Evolutionary conservation across 2,888 invertebrate genomes (phyloP).

Genomic region (Drosophila koepferae): DNA sequence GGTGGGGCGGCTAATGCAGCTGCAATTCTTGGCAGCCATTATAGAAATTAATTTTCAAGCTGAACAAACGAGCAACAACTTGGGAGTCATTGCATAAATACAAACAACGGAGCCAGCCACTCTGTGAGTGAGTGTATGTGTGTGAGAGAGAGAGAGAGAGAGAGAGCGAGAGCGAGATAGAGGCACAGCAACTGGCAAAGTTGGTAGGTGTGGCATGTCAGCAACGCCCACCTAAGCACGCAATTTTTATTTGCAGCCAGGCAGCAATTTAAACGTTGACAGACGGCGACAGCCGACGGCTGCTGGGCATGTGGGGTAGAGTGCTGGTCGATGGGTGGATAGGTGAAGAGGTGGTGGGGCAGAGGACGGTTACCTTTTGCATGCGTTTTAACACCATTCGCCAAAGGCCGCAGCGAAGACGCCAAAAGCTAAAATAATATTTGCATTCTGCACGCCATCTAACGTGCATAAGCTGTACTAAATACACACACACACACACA

Average conservation of each 20-base stretch:
- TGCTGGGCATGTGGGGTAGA: slow-evolving; percentile 45
- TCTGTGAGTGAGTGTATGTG: neutral
- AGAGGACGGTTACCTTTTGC: slow-evolving; percentile 46
- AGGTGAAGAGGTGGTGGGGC: neutral
- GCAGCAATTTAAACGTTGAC: slow-evolving; percentile 78
- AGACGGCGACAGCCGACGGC: slow-evolving; percentile 66
- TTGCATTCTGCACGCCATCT: slow-evolving; percentile 81
- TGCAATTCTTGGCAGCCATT: slow-evolving; percentile 79
- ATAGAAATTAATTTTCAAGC: slow-evolving; percentile 80
- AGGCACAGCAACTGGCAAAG: slow-evolving; percentile 26
- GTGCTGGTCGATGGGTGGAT: neutral
- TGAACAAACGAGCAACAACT: slow-evolving; percentile 81
- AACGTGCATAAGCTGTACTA: slow-evolving; percentile 68
- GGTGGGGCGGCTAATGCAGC: slow-evolving; percentile 56
- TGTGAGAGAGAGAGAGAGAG: slow-evolving; percentile 2
- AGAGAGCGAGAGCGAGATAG: slow-evolving; percentile 6
- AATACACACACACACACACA: slow-evolving; percentile 45
- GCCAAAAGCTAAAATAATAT: slow-evolving; percentile 78
- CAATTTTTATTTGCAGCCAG: slow-evolving; percentile 71
- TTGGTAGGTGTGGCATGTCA: slow-evolving; percentile 76
- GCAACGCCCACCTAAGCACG: slow-evolving; percentile 79
- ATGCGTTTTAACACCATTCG: slow-evolving; percentile 81
- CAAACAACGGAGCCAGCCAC: slow-evolving; percentile 45
- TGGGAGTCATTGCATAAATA: slow-evolving; percentile 78
- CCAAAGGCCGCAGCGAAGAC: slow-evolving; percentile 60